A percentile compares a stretch with the other conserved stretches of the same genome.
Conservation (phyloP, 2,888 invertebrate genomes). For the Bedellia somnulentella region DNA sequence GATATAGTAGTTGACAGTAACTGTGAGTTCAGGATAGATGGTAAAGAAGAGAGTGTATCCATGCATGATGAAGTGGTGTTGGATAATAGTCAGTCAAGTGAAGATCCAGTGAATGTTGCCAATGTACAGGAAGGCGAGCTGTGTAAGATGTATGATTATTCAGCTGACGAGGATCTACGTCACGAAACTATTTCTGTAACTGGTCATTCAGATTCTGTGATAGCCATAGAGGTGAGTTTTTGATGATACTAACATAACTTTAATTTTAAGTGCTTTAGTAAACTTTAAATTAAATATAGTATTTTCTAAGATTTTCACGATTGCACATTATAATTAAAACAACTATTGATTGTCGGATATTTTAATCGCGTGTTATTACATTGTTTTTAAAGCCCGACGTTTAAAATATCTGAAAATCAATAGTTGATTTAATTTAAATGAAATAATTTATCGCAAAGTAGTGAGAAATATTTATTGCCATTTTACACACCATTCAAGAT, state of each 20-base stretch:
- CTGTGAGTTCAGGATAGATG: constrained; percentile 29
- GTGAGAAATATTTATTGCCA: too few relatives aligned
- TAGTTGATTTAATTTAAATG: too few relatives aligned
- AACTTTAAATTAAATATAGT: too few relatives aligned
- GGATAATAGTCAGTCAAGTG: constrained; percentile 38
- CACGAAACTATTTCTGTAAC: constrained; percentile 32
- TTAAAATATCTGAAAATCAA: too few relatives aligned
- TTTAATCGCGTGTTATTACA: too few relatives aligned
- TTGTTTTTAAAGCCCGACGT: too few relatives aligned
- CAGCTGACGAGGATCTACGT: constrained; percentile 33
- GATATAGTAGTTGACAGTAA: constrained; percentile 43
- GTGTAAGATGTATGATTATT: constrained; percentile 43
- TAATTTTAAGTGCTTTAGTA: too few relatives aligned
- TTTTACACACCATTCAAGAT: too few relatives aligned
- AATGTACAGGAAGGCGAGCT: constrained; percentile 17
- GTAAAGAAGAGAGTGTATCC: constrained; percentile 16
- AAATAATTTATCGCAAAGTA: too few relatives aligned
- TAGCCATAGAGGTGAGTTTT: constrained; percentile 42
- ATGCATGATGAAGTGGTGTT: constrained; percentile 34
- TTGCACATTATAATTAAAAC: too few relatives aligned
- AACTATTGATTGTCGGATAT: too few relatives aligned
- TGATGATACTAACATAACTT: background rate
- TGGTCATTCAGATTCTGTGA: constrained; percentile 43
- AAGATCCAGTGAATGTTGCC: constrained; percentile 16
- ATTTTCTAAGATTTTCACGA: too few relatives aligned